These are phyloP conservation scores for Pseudochirops cupreus DNA, from an alignment of 2,797 vertebrate genomes.

Conservation along the genomic window DNA sequence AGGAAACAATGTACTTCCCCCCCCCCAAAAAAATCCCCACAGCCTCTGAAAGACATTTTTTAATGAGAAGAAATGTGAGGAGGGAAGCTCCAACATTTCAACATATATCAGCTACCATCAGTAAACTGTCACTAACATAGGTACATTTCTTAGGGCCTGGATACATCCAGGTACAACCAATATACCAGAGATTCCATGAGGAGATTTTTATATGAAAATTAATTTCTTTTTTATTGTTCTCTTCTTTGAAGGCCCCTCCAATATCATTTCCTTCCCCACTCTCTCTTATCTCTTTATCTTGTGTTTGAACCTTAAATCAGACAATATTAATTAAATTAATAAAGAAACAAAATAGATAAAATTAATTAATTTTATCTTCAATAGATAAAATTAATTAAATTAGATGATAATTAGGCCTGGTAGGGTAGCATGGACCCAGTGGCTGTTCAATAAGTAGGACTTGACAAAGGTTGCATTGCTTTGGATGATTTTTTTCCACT, in stretches of 20 bases:
- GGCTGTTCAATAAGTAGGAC: not conserved
- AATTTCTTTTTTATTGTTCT: conserved; percentile 14
- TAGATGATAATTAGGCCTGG: conserved; percentile 15
- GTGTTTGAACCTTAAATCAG: conserved; percentile 37
- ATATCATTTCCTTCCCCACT: not conserved
- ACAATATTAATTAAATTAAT: not conserved
- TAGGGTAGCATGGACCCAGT: conserved; percentile 25
- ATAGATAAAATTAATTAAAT: not conserved
- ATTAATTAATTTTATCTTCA: conserved; percentile 2
- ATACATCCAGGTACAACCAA: not conserved
- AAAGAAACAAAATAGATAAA: not conserved
- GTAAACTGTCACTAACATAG: conserved; percentile 7
- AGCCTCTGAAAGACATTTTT: not conserved
- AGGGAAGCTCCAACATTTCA: conserved; percentile 10
- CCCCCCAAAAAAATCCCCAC: not conserved
- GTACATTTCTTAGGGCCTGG: not conserved
- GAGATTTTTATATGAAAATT: not conserved
- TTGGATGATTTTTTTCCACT: not conserved
- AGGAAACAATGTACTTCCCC: not conserved
- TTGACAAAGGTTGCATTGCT: not conserved
- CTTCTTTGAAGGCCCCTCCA: conserved; percentile 5
- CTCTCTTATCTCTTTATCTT: conserved; percentile 22
- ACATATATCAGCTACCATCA: not conserved
- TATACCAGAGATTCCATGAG: not conserved
- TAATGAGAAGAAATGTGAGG: not conserved